A percentile compares a stretch with the other conserved stretches of the same genome.
Evolutionary conservation across 2,113 vertebrate species (phyloP).

Genomic region (Phrynosoma platyrhinos): DNA sequence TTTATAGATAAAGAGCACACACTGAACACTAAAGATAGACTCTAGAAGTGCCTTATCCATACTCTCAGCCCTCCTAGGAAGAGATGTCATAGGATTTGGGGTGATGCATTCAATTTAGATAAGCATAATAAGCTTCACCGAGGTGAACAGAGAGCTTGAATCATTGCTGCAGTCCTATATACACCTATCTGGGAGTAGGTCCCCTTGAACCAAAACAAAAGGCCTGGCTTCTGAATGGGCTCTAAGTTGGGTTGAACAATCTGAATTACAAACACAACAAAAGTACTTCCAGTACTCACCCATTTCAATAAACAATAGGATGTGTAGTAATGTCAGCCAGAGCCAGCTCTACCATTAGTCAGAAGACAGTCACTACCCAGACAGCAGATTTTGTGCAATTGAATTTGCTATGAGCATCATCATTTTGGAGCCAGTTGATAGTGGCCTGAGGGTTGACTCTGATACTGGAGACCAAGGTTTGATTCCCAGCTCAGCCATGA

Average conservation of each 20-base stretch:
- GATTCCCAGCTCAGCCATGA: no score
- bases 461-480: no score
- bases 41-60: not conserved
- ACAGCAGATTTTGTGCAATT: no score
- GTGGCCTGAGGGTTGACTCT: no score
- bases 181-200: not conserved
- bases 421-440: no score
- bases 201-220: not conserved
- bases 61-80: not conserved
- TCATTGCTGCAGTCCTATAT: not conserved
- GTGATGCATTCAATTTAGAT: conserved; percentile 7
- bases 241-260: not conserved
- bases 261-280: not conserved
- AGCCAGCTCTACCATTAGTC: no score
- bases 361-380: no score
- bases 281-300: not conserved
- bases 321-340: no score
- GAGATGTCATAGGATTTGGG: not conserved
- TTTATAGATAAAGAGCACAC: conserved; percentile 5
- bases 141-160: not conserved
- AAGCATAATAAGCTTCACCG: not conserved
- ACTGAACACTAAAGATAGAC: not conserved
- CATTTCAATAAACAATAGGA: not conserved
- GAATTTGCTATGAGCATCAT: no score
- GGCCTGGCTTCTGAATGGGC: not conserved